Evolutionary conservation across 1,140 invertebrate genomes (phyloP).

Genomic region (Vanessa atalanta): DNA sequence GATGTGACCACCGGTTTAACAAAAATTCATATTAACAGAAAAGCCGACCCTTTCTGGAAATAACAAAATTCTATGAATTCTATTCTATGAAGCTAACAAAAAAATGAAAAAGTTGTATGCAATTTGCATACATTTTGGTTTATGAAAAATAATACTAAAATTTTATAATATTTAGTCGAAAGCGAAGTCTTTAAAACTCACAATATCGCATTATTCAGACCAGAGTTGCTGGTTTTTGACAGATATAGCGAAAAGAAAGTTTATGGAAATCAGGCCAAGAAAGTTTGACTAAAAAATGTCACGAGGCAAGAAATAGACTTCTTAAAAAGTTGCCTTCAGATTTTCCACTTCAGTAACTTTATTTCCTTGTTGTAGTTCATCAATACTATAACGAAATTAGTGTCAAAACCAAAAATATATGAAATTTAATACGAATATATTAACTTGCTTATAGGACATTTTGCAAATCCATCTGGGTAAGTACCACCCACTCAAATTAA

Average conservation of each 20-base stretch:
- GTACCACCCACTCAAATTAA: no score
- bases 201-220: conserved; percentile 8
- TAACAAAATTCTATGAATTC: no score
- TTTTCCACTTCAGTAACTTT: conserved; percentile 24
- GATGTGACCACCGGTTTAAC: no score
- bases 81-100: no score
- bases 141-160: no score
- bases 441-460: no score
- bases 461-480: no score
- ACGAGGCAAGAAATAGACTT: conserved; percentile 21
- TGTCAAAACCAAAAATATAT: neutral
- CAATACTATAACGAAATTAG: neutral
- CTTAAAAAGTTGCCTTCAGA: conserved; percentile 1
- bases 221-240: conserved; percentile 9
- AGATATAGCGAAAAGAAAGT: conserved; percentile 18
- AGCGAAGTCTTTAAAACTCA: neutral
- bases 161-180: neutral
- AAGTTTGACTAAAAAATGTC: conserved; percentile 17
- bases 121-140: no score
- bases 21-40: no score
- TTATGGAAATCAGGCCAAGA: conserved; percentile 19
- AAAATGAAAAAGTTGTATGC: no score
- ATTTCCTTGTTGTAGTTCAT: neutral
- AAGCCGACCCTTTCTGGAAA: no score
- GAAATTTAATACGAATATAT: no score